Percentiles rank a stretch among this genome's conserved stretches.
These are phyloP conservation scores for Synanthedon andrenaeformis DNA, from an alignment of 2,888 invertebrate species.

Conservation along the genomic window DNA sequence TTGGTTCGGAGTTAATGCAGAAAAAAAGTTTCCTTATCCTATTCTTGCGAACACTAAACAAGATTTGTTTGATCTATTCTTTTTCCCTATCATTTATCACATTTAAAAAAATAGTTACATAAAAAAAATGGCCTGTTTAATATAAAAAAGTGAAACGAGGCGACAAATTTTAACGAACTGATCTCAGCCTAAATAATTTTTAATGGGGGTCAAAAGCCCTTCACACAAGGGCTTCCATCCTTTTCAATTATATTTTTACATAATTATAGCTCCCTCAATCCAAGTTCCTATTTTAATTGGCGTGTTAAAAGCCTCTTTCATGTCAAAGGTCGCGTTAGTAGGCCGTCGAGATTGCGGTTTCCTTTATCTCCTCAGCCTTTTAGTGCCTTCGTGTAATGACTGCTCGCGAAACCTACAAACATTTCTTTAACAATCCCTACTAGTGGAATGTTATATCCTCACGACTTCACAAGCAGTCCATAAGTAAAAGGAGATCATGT, in stretches of 20 bases:
- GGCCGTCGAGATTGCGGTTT: background rate
- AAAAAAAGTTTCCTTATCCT: too few species aligned
- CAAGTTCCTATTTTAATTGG: background rate
- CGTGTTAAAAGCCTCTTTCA: background rate
- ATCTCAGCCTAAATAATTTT: constrained; percentile 3
- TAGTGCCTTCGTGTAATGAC: background rate
- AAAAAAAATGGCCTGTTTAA: background rate
- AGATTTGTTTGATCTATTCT: too few species aligned
- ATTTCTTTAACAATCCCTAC: background rate
- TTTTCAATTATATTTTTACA: background rate
- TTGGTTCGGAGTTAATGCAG: too few species aligned
- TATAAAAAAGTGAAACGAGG: constrained; percentile 13
- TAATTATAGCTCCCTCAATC: background rate
- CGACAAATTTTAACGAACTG: constrained; percentile 25
- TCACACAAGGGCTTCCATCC: background rate
- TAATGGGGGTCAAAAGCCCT: constrained; percentile 3
- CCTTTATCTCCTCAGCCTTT: background rate
- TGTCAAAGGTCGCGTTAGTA: background rate
- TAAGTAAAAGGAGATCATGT: too few species aligned
- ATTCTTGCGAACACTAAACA: too few species aligned
- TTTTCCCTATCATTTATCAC: too few species aligned
- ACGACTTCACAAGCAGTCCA: too few species aligned
- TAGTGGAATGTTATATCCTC: too few species aligned
- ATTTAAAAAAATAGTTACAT: background rate
- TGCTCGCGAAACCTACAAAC: background rate